phyloP scores from a whole-genome alignment of 2,797 vertebrate species.

The Tapirus indicus region DNA sequence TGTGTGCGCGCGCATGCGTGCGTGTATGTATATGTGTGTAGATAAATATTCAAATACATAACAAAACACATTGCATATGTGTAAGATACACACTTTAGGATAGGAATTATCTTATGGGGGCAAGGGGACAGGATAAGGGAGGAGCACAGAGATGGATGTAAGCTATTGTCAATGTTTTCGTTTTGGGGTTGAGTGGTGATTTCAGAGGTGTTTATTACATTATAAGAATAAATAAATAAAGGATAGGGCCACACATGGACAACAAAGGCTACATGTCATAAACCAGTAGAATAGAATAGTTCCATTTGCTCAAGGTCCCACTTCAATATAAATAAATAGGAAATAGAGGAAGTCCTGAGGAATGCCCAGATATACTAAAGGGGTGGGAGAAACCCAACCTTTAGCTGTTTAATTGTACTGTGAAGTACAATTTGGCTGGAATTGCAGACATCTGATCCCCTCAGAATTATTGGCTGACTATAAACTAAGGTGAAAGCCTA shows the following conservation, averaged over 20 bases:
- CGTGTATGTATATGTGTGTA: too few relatives aligned
- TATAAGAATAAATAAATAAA: neutral
- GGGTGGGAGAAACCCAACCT: neutral
- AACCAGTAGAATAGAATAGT: neutral
- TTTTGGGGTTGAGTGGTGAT: neutral
- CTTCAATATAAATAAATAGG: slow-evolving; percentile 22
- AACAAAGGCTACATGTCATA: neutral
- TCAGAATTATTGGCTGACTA: neutral
- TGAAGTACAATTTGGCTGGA: slow-evolving; percentile 17
- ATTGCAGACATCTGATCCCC: neutral
- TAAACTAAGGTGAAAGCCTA: slow-evolving; percentile 17
- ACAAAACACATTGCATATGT: neutral
- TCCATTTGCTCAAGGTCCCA: neutral
- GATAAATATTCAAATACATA: neutral
- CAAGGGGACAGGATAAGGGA: neutral
- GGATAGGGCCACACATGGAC: neutral
- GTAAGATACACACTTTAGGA: neutral
- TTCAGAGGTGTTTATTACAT: neutral
- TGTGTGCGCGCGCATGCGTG: too few relatives aligned
- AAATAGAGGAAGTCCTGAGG: neutral
- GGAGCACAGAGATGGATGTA: neutral
- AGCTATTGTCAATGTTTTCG: neutral
- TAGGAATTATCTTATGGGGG: neutral
- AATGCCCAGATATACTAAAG: neutral
- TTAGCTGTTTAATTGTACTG: neutral